A percentile compares a stretch with the other conserved stretches of the same genome.
Evolutionary conservation across 2,113 vertebrate genomes (phyloP).

Genomic region (Grammomys dolichurus): DNA sequence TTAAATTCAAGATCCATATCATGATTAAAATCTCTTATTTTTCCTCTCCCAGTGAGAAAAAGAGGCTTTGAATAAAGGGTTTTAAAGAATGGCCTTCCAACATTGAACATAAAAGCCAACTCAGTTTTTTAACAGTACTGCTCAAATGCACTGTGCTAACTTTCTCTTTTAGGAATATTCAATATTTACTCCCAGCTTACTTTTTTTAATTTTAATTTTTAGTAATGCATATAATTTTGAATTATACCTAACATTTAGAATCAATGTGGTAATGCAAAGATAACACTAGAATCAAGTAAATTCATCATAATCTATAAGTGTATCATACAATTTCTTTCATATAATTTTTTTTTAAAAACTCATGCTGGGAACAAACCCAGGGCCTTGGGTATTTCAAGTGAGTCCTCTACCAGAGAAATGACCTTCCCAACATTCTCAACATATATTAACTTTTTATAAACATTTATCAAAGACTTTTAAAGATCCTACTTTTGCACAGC

Average conservation of each 20-base stretch:
- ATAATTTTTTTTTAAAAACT: background rate
- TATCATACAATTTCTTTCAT: slow-evolving; percentile 9
- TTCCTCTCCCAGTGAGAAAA: slow-evolving; percentile 53
- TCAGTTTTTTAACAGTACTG: slow-evolving; percentile 64
- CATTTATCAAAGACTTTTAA: slow-evolving; percentile 55
- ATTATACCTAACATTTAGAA: slow-evolving; percentile 35
- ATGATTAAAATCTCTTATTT: slow-evolving; percentile 40
- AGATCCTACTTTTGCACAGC: slow-evolving; percentile 11
- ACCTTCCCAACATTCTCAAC: background rate
- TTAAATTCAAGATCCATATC: slow-evolving; percentile 68
- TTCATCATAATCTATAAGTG: slow-evolving; percentile 36
- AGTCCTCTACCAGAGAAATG: background rate
- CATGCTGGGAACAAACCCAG: background rate
- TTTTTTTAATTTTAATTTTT: slow-evolving; percentile 66
- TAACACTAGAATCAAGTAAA: slow-evolving; percentile 55
- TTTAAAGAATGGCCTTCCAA: slow-evolving; percentile 74
- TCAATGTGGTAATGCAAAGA: slow-evolving; percentile 47
- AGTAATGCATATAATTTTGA: slow-evolving; percentile 23
- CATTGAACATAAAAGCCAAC: slow-evolving; percentile 72
- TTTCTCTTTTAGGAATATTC: slow-evolving; percentile 65
- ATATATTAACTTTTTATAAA: slow-evolving; percentile 13
- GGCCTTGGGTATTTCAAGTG: background rate
- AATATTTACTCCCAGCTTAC: slow-evolving; percentile 62
- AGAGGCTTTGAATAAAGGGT: slow-evolving; percentile 64
- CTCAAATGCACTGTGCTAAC: slow-evolving; percentile 45